These are phyloP conservation scores for Helicorthomorpha holstii DNA, from an alignment of 1,140 invertebrate genomes.

Conservation along the genomic window DNA sequence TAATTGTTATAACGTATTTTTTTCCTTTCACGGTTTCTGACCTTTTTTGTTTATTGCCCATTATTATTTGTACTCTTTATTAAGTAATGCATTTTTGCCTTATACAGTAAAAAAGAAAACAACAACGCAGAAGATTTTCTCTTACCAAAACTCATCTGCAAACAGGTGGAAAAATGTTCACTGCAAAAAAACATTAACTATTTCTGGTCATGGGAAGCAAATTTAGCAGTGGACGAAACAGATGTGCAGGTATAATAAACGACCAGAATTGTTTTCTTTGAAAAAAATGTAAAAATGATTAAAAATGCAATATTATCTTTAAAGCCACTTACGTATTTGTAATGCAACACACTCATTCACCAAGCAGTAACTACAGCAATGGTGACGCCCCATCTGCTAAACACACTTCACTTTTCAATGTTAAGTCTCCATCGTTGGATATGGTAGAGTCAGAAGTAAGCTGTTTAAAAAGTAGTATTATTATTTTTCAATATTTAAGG, in stretches of 20 bases:
- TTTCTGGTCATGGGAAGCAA: background rate
- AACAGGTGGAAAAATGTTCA: no score
- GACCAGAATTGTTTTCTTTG: background rate
- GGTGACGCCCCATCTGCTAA: background rate
- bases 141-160: no score
- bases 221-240: background rate
- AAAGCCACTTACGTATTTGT: conserved; percentile 1
- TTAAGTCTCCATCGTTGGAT: background rate
- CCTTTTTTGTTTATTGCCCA: no score
- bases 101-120: no score
- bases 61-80: no score
- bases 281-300: background rate
- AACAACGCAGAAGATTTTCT: no score
- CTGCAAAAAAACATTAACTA: no score
- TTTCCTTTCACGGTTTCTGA: no score
- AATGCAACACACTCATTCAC: background rate
- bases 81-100: no score
- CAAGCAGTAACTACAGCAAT: background rate
- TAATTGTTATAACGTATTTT: no score
- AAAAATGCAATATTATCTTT: background rate
- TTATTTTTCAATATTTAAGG: background rate
- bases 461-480: background rate
- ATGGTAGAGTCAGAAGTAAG: background rate
- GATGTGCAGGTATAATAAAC: background rate
- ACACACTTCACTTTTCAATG: background rate